A percentile compares a stretch with the other conserved stretches of the same genome.
These are phyloP conservation scores for Dysmachus trigonus DNA, from an alignment of 2,888 invertebrate species.

Conservation along the genomic window DNA sequence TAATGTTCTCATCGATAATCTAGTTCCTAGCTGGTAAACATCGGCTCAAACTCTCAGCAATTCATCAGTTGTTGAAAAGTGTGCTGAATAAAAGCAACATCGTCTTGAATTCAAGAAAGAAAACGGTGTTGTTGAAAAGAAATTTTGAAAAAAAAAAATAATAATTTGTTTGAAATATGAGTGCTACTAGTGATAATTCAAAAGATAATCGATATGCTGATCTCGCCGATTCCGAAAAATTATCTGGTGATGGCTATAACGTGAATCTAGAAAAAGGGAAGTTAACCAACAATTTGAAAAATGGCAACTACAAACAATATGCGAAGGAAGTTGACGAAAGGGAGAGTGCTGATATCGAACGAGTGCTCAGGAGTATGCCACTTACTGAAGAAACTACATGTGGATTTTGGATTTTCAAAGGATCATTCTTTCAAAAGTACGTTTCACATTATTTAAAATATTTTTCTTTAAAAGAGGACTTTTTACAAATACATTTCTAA, in stretches of 20 bases:
- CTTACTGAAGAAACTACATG: constrained; percentile 72
- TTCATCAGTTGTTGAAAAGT: not conserved
- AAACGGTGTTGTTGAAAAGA: not conserved
- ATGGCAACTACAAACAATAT: constrained; percentile 50
- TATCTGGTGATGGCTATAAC: constrained; percentile 10
- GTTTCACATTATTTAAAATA: constrained; percentile 58
- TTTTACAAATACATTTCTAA: no score
- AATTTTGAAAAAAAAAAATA: not conserved
- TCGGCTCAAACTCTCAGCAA: not conserved
- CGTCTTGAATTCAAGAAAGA: not conserved
- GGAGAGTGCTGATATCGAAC: constrained; percentile 63
- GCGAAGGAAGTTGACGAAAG: constrained; percentile 51
- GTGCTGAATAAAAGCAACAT: not conserved
- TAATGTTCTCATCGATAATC: not conserved
- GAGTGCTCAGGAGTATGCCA: constrained; percentile 65
- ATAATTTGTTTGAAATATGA: constrained; percentile 44
- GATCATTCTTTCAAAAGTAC: constrained; percentile 69
- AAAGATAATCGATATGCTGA: constrained; percentile 35
- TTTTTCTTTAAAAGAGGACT: no score
- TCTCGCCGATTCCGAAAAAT: constrained; percentile 41
- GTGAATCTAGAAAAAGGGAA: constrained; percentile 3
- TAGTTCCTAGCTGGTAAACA: not conserved
- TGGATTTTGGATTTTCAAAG: constrained; percentile 71
- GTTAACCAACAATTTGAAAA: constrained; percentile 38
- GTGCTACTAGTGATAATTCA: constrained; percentile 19